Conservation (phyloP, 2,888 invertebrate genomes). For the Papilio protenor region DNA sequence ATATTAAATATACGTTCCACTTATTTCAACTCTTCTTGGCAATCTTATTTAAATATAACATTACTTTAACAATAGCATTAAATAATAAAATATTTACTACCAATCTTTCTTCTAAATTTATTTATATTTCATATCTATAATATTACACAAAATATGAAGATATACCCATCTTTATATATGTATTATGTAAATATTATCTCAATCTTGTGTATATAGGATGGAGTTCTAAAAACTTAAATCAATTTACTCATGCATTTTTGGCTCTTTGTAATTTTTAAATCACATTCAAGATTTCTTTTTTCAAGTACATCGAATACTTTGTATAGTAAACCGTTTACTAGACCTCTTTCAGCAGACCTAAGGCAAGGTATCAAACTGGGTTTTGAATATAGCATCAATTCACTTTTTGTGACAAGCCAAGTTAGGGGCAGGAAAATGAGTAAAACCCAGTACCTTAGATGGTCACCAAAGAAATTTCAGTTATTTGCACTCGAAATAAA, state of each 20-base stretch:
- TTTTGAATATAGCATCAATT: not conserved
- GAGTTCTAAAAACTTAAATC: not conserved
- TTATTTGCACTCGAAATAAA: not conserved
- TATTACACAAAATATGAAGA: too few species aligned
- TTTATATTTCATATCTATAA: too few species aligned
- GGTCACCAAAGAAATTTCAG: not conserved
- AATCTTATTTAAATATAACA: not conserved
- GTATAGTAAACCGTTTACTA: not conserved
- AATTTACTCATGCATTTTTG: conserved; percentile 1
- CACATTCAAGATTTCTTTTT: not conserved
- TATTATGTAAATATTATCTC: not conserved
- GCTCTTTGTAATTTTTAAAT: not conserved
- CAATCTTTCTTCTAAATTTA: too few species aligned
- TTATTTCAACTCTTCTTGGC: not conserved
- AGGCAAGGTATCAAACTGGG: not conserved
- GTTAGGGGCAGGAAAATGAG: not conserved
- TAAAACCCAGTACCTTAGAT: not conserved
- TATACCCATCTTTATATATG: too few species aligned
- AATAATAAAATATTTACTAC: too few species aligned
- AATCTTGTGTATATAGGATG: not conserved
- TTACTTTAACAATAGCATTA: not conserved
- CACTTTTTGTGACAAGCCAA: not conserved
- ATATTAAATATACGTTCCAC: not conserved
- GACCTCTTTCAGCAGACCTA: not conserved
- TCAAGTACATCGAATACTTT: not conserved